Conservation (phyloP, 2,888 invertebrate genomes). For the Trissonchulus sp. region DNA sequence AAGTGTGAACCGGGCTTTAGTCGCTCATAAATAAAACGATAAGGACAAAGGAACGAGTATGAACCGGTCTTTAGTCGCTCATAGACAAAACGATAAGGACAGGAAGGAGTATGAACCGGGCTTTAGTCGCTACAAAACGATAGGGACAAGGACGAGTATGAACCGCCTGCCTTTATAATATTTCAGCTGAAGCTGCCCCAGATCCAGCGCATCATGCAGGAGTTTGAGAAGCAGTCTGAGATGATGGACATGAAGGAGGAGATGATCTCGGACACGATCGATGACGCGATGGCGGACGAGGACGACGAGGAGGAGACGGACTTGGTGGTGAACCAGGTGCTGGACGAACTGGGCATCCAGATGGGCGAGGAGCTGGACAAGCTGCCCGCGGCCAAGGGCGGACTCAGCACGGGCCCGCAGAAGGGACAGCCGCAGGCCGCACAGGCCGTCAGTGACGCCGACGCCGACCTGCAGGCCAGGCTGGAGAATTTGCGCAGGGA, state of each 20-base stretch:
- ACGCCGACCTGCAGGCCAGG: slow-evolving; percentile 92
- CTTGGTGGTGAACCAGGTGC: slow-evolving; percentile 85
- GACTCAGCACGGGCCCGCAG: slow-evolving; percentile 32
- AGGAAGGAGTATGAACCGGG: no score
- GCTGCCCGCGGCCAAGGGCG: slow-evolving; percentile 66
- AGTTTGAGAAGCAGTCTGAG: slow-evolving; percentile 98
- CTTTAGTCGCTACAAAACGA: no score
- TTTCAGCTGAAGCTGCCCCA: slow-evolving; percentile 82
- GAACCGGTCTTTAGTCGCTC: no score
- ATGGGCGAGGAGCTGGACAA: slow-evolving; percentile 84
- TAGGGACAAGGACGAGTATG: no score
- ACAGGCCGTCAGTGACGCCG: slow-evolving; percentile 66
- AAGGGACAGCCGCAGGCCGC: slow-evolving; percentile 47
- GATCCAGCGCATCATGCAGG: slow-evolving; percentile 86
- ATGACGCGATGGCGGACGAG: slow-evolving; percentile 98
- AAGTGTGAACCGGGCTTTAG: no score
- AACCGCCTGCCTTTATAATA: slow-evolving; percentile 22
- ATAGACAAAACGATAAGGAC: no score
- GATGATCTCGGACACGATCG: slow-evolving; percentile 99
- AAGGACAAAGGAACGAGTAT: no score
- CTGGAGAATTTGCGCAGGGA: slow-evolving; percentile 87
- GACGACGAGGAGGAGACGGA: slow-evolving; percentile 98
- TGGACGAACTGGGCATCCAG: slow-evolving; percentile 94
- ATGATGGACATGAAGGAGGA: slow-evolving; percentile 99
- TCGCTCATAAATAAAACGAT: no score